These are phyloP conservation scores for Linepithema humile DNA, from an alignment of 1,140 invertebrate genomes.

Conservation along the genomic window DNA sequence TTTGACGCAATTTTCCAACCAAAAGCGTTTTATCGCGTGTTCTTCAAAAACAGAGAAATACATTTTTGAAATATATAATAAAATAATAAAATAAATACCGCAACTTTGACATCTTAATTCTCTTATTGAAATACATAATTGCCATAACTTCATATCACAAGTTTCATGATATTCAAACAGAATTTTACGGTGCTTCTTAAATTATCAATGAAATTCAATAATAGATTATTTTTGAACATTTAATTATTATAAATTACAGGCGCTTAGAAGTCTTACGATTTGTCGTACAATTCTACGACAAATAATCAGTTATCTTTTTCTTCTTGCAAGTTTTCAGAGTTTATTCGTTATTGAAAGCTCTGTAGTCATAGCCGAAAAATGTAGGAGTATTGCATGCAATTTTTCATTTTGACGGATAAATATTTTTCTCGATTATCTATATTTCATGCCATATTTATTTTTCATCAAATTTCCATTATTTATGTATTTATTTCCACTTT, in stretches of 20 bases:
- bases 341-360: too few relatives aligned
- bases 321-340: neutral
- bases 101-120: slow-evolving; percentile 1
- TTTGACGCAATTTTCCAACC: slow-evolving; percentile 11
- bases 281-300: neutral
- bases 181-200: neutral
- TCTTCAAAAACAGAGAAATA: neutral
- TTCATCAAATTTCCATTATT: slow-evolving; percentile 20
- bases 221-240: neutral
- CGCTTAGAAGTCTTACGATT: neutral
- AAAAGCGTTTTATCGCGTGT: slow-evolving; percentile 34
- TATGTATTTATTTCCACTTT: slow-evolving; percentile 13
- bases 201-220: neutral
- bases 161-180: neutral
- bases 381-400: too few relatives aligned
- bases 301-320: neutral
- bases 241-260: too few relatives aligned
- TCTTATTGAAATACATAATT: neutral
- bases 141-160: neutral
- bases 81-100: slow-evolving; percentile 4
- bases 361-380: too few relatives aligned
- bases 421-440: neutral
- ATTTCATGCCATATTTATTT: neutral
- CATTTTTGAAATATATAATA: too few relatives aligned
- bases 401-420: neutral